phyloP scores from a whole-genome alignment of 2,113 vertebrate genomes.

The Phylloscopus trochiloides region DNA sequence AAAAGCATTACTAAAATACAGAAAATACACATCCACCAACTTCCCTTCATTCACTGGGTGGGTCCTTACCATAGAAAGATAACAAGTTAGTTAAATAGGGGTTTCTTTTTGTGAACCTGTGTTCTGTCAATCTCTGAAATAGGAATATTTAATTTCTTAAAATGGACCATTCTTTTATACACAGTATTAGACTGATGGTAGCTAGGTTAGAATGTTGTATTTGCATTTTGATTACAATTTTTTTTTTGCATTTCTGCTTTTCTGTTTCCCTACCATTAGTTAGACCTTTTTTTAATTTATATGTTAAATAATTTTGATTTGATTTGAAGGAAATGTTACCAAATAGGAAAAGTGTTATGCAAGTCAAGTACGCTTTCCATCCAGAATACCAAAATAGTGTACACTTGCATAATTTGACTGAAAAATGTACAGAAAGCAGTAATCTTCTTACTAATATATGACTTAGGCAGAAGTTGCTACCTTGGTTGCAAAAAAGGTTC shows the following conservation, averaged over 20 bases:
- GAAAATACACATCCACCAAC: accelerated
- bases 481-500: neutral
- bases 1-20: neutral
- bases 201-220: neutral
- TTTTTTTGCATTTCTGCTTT: neutral
- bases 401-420: neutral
- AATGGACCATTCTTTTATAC: neutral
- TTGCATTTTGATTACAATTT: neutral
- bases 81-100: neutral
- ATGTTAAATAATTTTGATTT: neutral
- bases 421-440: neutral
- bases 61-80: neutral
- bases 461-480: neutral
- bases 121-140: neutral
- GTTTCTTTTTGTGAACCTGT: neutral
- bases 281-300: neutral
- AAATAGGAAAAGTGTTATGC: neutral
- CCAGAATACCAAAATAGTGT: neutral
- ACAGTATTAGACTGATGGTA: neutral
- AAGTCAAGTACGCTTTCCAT: neutral
- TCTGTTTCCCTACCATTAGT: neutral
- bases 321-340: neutral
- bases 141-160: neutral
- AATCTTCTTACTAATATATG: neutral
- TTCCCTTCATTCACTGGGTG: neutral